These are phyloP conservation scores for Craseonycteris thonglongyai DNA, from an alignment of 2,113 vertebrate genomes.

Conservation along the genomic window DNA sequence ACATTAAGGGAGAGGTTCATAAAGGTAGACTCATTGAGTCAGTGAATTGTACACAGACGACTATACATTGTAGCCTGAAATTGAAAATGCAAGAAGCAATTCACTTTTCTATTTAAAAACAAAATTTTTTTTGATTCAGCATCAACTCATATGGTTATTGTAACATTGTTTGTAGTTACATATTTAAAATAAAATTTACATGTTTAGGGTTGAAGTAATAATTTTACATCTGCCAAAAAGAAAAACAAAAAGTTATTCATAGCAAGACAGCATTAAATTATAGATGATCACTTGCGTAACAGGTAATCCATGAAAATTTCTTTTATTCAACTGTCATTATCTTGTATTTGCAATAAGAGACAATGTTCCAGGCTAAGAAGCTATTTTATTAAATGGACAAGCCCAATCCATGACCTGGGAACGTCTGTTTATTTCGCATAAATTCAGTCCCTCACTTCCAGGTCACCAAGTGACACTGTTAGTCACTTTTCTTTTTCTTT, in stretches of 20 bases:
- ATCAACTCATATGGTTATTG: not conserved
- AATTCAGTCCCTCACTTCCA: not conserved
- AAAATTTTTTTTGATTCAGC: not conserved
- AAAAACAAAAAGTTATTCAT: not conserved
- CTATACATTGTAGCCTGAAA: not conserved
- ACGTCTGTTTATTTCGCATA: not conserved
- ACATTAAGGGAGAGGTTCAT: not conserved
- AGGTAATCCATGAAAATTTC: not conserved
- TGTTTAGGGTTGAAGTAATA: not conserved
- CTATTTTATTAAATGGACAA: not conserved
- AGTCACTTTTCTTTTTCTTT: not conserved
- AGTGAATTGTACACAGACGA: not conserved
- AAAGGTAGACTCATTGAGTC: not conserved
- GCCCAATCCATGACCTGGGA: not conserved
- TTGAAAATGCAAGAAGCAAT: not conserved
- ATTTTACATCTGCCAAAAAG: not conserved
- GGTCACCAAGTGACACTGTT: not conserved
- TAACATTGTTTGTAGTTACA: not conserved
- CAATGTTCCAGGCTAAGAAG: not conserved
- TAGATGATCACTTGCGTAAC: not conserved
- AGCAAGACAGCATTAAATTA: not conserved
- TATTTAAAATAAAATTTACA: not conserved
- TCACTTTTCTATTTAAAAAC: not conserved
- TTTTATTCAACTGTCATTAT: not conserved
- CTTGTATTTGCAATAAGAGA: not conserved